Evolutionary conservation across 2,888 invertebrate species (phyloP), one percentile per base, ranked within the genome.

Genomic region (Flabesymbios commensalis): DNA sequence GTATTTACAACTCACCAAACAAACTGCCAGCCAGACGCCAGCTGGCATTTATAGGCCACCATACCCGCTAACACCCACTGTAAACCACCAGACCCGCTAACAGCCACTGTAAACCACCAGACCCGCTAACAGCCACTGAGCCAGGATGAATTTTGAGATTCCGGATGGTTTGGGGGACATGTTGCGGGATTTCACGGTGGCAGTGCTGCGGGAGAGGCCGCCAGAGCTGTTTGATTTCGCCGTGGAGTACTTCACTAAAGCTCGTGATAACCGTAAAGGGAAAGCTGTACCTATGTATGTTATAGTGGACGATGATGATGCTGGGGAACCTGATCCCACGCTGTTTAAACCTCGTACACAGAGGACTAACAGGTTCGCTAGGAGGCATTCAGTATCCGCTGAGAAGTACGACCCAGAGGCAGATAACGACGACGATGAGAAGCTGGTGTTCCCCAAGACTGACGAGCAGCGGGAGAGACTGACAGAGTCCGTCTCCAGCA

Each of bases 151-250:
- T 70, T 72, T 79, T 53, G 79, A 81, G 66, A 80, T 82, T 32
- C 82, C 82, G 14, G 80, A 79, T 51, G 82, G 82, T 3, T 72
- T 82, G 7, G 79, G 80, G 24, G 81, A 81, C 63, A 70, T 82
- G 65, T 67, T 82, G 42, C 67, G 80, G 45, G 82, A 82, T 64
- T 82, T 81, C 64, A 81, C 81, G 0, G 79, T 82, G 36, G 75
- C 81, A 10, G 81, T 82, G n/a, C 72, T 82, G 43, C 69, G 79
- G 31, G 78, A 81, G 59, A 65, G 77, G 29, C 82, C 82, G 0
- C 61, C 61, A 4, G 77, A 81, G 61, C 72, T 82, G 19, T 77
- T 77, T 61, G 78, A 80, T 48, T 82, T 78, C 62, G 81, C 82
- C 3, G 80, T 78, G 31, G 78, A 79, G 56, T 82, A 79, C 71